A percentile compares a stretch with the other conserved stretches of the same genome.
Conservation (phyloP, 2,113 vertebrate species). For the Turnix velox region DNA sequence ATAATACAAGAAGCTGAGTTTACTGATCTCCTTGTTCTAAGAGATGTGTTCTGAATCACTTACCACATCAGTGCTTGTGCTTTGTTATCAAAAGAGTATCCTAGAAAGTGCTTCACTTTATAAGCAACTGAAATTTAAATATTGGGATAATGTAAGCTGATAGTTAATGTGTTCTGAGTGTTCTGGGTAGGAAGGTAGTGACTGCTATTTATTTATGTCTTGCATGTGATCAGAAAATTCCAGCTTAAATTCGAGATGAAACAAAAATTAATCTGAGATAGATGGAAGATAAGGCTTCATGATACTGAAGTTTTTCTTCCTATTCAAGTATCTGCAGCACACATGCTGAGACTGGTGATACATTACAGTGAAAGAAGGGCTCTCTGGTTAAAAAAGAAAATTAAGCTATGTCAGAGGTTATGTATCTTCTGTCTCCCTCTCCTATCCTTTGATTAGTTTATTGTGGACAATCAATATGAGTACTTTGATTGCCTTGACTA, state of each 20-base stretch:
- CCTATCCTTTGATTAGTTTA: not conserved
- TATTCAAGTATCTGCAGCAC: not conserved
- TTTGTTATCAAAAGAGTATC: not conserved
- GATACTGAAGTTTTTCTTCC: not conserved
- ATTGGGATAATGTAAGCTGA: fast-evolving
- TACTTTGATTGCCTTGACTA: not conserved
- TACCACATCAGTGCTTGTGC: not conserved
- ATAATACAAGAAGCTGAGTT: not conserved
- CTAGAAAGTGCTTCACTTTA: not conserved
- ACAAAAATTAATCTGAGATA: not conserved
- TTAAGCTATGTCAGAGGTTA: not conserved
- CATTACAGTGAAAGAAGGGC: not conserved
- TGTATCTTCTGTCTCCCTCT: not conserved
- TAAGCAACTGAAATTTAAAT: not conserved
- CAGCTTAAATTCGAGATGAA: not conserved
- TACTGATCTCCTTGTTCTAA: not conserved
- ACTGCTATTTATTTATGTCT: not conserved
- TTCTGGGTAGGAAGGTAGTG: not conserved
- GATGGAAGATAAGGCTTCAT: not conserved
- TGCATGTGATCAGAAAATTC: not conserved
- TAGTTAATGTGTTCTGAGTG: not conserved
- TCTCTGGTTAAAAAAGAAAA: not conserved
- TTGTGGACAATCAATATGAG: no score
- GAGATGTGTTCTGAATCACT: not conserved
- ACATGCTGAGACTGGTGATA: not conserved